Percentiles rank a stretch among this genome's conserved stretches.
Conservation (phyloP, 2,113 vertebrate species). For the Acrocephalus arundinaceus region DNA sequence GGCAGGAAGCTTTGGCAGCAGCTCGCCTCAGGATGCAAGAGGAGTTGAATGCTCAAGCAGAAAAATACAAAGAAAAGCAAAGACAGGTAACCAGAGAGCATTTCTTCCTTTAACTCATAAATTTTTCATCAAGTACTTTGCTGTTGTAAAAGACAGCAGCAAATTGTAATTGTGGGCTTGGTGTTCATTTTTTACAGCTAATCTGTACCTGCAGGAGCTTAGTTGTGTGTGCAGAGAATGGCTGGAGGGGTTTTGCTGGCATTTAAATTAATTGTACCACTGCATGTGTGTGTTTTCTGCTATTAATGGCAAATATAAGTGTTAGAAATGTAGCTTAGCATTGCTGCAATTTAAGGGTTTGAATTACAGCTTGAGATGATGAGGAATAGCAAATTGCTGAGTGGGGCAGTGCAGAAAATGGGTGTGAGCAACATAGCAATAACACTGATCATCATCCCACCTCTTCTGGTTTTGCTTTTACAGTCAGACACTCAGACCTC, state of each 20-base stretch:
- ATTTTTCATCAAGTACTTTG: not conserved
- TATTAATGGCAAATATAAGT: not conserved
- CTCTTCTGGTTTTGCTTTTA: not conserved
- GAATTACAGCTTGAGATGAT: not conserved
- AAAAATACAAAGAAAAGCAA: conserved; percentile 86
- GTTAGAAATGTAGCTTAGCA: not conserved
- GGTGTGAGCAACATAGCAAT: not conserved
- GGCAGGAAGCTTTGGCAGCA: conserved; percentile 87
- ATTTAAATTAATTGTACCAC: not conserved
- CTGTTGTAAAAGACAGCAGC: not conserved
- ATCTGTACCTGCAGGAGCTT: not conserved
- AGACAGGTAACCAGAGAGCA: conserved; percentile 73
- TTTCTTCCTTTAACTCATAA: not conserved
- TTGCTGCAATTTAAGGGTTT: not conserved
- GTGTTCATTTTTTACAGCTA: not conserved
- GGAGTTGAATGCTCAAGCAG: conserved; percentile 85
- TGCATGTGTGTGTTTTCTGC: not conserved
- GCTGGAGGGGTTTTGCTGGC: not conserved
- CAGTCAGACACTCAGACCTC: not conserved
- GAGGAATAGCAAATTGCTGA: not conserved
- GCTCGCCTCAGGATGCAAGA: conserved; percentile 88
- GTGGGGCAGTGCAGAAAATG: not conserved
- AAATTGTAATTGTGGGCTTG: not conserved
- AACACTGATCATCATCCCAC: not conserved
- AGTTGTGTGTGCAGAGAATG: not conserved